Base-by-base conservation (phyloP, 2,888 invertebrate species). In the Sceliomorpha sp. region DNA sequence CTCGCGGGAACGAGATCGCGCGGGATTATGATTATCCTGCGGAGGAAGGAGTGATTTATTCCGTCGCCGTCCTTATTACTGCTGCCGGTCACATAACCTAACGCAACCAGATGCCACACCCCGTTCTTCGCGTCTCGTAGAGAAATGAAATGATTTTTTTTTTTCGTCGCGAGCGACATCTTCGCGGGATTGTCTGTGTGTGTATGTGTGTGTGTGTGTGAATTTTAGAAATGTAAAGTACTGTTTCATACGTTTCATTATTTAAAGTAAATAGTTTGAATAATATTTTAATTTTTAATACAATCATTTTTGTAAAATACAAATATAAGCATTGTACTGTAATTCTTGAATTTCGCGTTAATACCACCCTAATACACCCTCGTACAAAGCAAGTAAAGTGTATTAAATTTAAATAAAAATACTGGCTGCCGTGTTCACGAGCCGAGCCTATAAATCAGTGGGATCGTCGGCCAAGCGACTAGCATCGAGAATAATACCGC, bases 361-460 rank as follows among this genome's bases (percentile, higher is more conserved):
- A 77, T 76, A 66, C 74, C 74, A 70, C 67, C n/a, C 76, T 82
- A 80, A 80, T 81, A 78, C 80, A 78, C 78, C 78, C 78, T 74
- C 76, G 74, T 77, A 73, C 70, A 60, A 67, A 40, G 56, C 78
- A 74, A 78, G 79, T 73, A 78, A 78, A 81, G 82, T 86, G 83
- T 84, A 88, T 88, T 87, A 86, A 86, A 87, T 87, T 86, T 84
- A 86, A 86, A 88, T 87, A 87, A 88, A 88, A 87, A 88, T 87
- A 86, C 87, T 85, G 79, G 83, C 83, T 84, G 83, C 83, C 78
- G 82, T 81, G 84, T 85, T 85, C 84, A 81, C 86, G 80, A 83
- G 81, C 81, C 79, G 79, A 76, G 79, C 80, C 84, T 84, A 87
- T 87, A 87, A 87, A 88, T 86, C 87, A 87, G 80, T 51, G 75